phyloP scores from a whole-genome alignment of 2,888 invertebrate genomes.

The Leptinotarsa rubiginosa region DNA sequence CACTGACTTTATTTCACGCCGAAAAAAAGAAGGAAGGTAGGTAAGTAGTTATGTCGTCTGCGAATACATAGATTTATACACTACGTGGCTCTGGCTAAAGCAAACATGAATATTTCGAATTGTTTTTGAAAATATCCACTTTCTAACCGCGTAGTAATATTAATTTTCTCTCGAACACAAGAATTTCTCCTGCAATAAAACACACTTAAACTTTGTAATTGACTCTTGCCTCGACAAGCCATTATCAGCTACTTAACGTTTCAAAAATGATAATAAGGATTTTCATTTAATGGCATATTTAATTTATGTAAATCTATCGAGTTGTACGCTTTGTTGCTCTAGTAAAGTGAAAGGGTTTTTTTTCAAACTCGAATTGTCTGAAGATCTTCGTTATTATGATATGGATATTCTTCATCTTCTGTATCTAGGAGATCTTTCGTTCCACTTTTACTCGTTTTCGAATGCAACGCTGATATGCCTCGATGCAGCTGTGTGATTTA shows the following conservation, averaged over 20 bases:
- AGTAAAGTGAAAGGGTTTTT: slow-evolving; percentile 18
- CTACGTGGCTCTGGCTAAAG: neutral
- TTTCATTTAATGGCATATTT: neutral
- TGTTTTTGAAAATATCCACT: slow-evolving; percentile 5
- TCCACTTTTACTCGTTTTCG: neutral
- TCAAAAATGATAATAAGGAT: slow-evolving; percentile 5
- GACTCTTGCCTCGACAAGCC: neutral
- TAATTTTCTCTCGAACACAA: slow-evolving; percentile 2
- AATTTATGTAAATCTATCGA: slow-evolving; percentile 1
- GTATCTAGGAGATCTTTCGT: slow-evolving; percentile 12
- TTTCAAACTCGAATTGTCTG: neutral
- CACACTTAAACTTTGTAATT: slow-evolving; percentile 4
- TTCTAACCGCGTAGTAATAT: slow-evolving; percentile 9
- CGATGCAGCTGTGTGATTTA: neutral
- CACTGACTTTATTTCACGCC: slow-evolving; percentile 1
- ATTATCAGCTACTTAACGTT: slow-evolving; percentile 1
- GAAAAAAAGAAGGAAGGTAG: neutral
- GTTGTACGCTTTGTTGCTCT: neutral
- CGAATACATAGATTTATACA: neutral
- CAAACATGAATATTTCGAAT: neutral
- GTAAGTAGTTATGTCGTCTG: neutral
- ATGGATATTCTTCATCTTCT: neutral
- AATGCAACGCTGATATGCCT: neutral
- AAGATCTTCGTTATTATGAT: neutral
- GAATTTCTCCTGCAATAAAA: neutral